A percentile compares a stretch with the other conserved stretches of the same genome.
phyloP scores from a whole-genome alignment of 2,113 vertebrate genomes.

The Petromus typicus region DNA sequence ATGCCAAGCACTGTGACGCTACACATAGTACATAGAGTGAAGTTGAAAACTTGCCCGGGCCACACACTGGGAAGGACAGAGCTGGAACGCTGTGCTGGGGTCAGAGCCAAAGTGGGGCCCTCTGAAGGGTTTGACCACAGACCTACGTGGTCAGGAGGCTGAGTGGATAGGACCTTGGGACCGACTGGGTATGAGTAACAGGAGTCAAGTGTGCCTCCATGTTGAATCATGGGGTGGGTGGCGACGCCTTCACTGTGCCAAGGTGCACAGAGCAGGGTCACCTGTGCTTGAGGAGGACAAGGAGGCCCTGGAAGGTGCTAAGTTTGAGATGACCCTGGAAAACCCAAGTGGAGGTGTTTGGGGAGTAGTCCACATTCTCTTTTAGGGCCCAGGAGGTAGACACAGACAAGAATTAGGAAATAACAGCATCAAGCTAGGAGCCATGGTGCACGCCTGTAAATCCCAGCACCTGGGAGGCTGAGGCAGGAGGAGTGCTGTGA shows the following conservation, averaged over 20 bases:
- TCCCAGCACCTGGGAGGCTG: too few relatives aligned
- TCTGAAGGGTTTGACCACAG: too few relatives aligned
- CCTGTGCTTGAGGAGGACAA: neutral
- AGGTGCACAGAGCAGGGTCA: neutral
- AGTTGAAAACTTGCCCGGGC: neutral
- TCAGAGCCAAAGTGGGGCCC: neutral
- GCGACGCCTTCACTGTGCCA: neutral
- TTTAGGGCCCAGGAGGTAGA: neutral
- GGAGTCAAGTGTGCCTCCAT: neutral
- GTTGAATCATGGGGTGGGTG: too few relatives aligned
- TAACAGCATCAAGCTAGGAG: neutral
- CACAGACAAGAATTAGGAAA: neutral
- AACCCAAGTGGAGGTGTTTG: neutral
- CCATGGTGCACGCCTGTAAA: too few relatives aligned
- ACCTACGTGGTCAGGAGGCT: neutral
- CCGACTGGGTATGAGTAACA: neutral
- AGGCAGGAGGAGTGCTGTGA: too few relatives aligned
- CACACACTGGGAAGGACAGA: neutral
- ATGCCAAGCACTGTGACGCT: neutral
- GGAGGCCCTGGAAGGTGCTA: too few relatives aligned
- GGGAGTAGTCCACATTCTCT: accelerated
- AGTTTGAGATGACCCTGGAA: neutral
- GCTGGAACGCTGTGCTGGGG: too few relatives aligned
- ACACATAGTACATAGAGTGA: neutral
- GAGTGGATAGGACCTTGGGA: neutral